Evolutionary conservation across 2,113 vertebrate species (phyloP), one percentile per base, ranked within the genome.

Genomic region (Motacilla tschutschensis): DNA sequence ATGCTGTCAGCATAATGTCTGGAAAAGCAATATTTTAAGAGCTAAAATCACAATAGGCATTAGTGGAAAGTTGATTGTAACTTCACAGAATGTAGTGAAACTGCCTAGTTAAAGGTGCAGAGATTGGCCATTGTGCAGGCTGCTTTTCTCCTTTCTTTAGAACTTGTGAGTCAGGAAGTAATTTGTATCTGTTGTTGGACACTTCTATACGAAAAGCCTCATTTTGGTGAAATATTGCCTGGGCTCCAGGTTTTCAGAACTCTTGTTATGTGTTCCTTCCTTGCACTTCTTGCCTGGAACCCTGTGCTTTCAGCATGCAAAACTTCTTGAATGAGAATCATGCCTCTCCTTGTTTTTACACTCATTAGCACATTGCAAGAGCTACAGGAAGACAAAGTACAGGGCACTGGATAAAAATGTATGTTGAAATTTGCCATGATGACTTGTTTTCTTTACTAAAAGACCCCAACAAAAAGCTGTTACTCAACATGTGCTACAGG

Each of bases 121-220:
- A 44, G 40, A 47, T 58, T 57, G 36, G 24, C 20, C 29, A n/a
- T 28, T n/a, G 9, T 15, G 31, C 78, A 12, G 5, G 58, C 58
- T 89, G 55, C 40, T 85, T 73, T 87, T 55, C 75, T 80, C 10
- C 69, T 82, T 89, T 87, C 82, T 82, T 70, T 89, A 80, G 67
- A 79, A 38, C 33, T 78, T 29, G 66, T 79, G 73, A 28, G 59
- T 73, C 48, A 89, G 72, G 72, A 93, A 87, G 50, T 51, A 15
- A 65, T 92, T 90, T 55, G 43, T 84, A 79, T 88, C 79, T 78
- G 21, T 50, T 88, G 41, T 78, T 66, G 31, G 53, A 90, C 57
- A 53, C 33, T 62, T 70, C 53, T 38, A 3, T 46, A 41, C 50
- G 66, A 74, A 78, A 88, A 80, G 4, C 14, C 31, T 84, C 1